Percentiles rank a stretch among this genome's conserved stretches.
Evolutionary conservation across 1,140 invertebrate genomes (phyloP).

Genomic region (Pristionchus pacificus): DNA sequence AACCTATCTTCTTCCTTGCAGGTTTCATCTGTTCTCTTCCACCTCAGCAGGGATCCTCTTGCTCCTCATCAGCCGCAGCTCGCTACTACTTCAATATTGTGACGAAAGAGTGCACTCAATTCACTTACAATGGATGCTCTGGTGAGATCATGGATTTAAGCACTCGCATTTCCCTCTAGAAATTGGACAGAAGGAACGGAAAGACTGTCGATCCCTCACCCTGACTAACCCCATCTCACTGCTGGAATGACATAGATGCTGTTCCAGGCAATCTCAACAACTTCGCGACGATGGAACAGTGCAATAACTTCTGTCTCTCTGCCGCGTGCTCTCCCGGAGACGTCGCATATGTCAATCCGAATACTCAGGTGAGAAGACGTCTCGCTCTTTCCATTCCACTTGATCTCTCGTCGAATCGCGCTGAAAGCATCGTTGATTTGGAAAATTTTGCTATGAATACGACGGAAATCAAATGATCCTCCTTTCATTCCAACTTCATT

Average conservation of each 20-base stretch:
- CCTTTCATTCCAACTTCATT: no score
- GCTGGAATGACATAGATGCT: not conserved
- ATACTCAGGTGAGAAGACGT: slow-evolving; percentile 42
- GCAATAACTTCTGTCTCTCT: slow-evolving; percentile 55
- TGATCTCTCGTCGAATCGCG: no score
- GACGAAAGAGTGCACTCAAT: slow-evolving; percentile 56
- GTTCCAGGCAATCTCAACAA: slow-evolving; percentile 43
- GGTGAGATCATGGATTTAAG: slow-evolving; percentile 27
- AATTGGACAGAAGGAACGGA: no score
- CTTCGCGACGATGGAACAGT: slow-evolving; percentile 52
- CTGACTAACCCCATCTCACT: no score
- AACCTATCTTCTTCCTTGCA: slow-evolving; percentile 2
- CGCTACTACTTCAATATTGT: slow-evolving; percentile 56
- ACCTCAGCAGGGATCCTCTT: slow-evolving; percentile 50
- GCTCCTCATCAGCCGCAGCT: slow-evolving; percentile 49
- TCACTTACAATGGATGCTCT: slow-evolving; percentile 56
- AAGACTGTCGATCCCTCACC: no score
- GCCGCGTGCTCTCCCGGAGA: slow-evolving; percentile 56
- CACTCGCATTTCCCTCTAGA: no score
- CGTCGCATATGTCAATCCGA: slow-evolving; percentile 55
- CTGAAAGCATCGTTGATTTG: no score
- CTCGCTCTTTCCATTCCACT: no score
- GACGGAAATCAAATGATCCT: no score
- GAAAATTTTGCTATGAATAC: no score
- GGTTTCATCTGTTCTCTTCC: slow-evolving; percentile 56